phyloP scores from a whole-genome alignment of 2,888 invertebrate species.

The Patella ulyssiponensis region DNA sequence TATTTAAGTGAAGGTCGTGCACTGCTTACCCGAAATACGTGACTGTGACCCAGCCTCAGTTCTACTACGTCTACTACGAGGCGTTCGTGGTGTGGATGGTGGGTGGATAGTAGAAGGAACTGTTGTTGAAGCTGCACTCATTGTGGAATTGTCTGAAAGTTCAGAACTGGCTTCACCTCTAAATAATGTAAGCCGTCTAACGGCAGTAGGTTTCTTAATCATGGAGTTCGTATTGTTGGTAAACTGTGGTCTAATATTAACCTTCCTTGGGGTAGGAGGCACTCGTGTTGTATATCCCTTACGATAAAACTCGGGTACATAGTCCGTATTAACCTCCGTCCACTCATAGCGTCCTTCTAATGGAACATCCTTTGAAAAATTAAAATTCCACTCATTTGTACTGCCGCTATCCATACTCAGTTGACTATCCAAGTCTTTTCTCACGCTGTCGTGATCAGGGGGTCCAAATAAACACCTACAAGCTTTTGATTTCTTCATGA shows the following conservation, averaged over 20 bases:
- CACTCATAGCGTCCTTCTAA: background rate
- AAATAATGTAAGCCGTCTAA: background rate
- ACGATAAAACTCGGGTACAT: background rate
- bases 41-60: background rate
- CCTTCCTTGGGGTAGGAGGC: background rate
- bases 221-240: background rate
- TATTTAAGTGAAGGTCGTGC: background rate
- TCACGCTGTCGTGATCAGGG: background rate
- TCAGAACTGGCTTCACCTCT: background rate
- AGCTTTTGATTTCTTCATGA: background rate
- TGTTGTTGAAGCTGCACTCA: background rate
- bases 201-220: background rate
- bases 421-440: background rate
- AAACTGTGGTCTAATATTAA: background rate
- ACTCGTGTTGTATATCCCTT: background rate
- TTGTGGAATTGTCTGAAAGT: background rate
- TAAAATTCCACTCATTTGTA: background rate
- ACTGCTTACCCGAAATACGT: constrained; percentile 5
- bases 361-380: background rate
- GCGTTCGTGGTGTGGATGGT: background rate
- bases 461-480: constrained; percentile 1
- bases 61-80: constrained; percentile 10
- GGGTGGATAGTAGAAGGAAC: background rate
- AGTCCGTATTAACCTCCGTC: background rate
- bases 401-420: background rate